Evolutionary conservation across 1,140 invertebrate genomes (phyloP).

Genomic region (Ganaspis sp.): DNA sequence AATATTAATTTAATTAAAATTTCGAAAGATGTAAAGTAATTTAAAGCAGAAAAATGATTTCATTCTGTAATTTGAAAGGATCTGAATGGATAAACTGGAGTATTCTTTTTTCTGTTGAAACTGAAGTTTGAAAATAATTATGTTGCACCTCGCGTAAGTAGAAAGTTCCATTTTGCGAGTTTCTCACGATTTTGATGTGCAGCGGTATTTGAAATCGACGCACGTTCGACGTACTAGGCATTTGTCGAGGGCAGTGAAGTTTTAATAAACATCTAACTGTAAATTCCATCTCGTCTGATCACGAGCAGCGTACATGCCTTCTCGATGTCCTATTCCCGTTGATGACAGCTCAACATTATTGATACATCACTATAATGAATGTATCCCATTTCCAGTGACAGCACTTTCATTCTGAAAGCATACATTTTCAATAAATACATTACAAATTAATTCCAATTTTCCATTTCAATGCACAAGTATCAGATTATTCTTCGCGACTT

Average conservation of each 20-base stretch:
- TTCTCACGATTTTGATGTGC: slow-evolving; percentile 44
- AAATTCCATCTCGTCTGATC: slow-evolving; percentile 48
- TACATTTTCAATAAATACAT: slow-evolving; percentile 3
- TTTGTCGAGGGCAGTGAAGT: slow-evolving; percentile 48
- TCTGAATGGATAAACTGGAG: too few relatives aligned
- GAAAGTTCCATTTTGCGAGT: slow-evolving; percentile 43
- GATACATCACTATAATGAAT: slow-evolving; percentile 34
- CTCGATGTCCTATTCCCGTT: slow-evolving; percentile 17
- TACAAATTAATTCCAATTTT: slow-evolving; percentile 8
- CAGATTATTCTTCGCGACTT: background rate
- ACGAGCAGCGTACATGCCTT: slow-evolving; percentile 32
- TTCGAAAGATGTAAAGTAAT: too few relatives aligned
- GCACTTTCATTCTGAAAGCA: slow-evolving; percentile 14
- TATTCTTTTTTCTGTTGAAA: background rate
- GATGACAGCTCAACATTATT: slow-evolving; percentile 41
- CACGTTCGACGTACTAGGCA: slow-evolving; percentile 55
- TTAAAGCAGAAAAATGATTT: too few relatives aligned
- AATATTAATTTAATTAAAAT: too few relatives aligned
- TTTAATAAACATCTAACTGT: slow-evolving; percentile 58
- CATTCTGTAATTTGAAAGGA: too few relatives aligned
- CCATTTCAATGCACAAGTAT: slow-evolving; percentile 36
- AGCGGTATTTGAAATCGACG: slow-evolving; percentile 51
- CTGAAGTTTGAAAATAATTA: too few relatives aligned
- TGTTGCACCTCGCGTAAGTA: background rate
- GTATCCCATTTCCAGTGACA: slow-evolving; percentile 41